Base-by-base conservation (phyloP, 2,113 vertebrate genomes). In the Pseudopipra pipra region DNA sequence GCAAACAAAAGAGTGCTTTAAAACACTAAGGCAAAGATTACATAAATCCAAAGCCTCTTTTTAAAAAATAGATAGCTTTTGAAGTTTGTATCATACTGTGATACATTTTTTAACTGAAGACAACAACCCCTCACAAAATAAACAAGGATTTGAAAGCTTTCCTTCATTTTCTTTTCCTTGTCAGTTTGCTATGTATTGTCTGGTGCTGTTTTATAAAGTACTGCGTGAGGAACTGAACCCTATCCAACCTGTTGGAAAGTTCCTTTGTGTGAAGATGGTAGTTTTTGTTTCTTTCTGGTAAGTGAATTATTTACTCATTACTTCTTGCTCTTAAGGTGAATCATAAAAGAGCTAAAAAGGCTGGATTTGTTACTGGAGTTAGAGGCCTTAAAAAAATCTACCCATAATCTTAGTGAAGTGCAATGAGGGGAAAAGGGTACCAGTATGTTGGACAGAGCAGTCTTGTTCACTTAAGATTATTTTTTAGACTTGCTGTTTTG, bases 221-320 rank as follows among this genome's bases (percentile, higher is more conserved):
- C 97, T 99, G 6, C 98, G 98, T 91, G 99, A 99, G 78, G 99
- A 99, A 87, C 97, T 99, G 71, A 98, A 98, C 91, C 99, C 99
- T 33, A 99, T 99, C 96, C 99, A 98, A 90, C 99, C 99, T 61
- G 99, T 99, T 83, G 99, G 99, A 82, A 99, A 99, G 95, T 99
- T 99, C 96, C 98, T 99, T 6, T 99, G 99, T 95, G 99, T 99
- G 96, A 99, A 99, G 97, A 98, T 99, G 97, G 99, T 99, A 31
- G 99, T 99, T 80, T 99, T 99, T 89, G 99, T 99, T 91, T 99
- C 99, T 51, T 99, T 99, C 96, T 99, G 99, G 99, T 99, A 98
- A 99, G 97, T 97, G 25, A 49, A 44, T 74, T 71, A 56, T 58
- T 85, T 30, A 9, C 9, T 59, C 0, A 0, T 25, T 73, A 21